A percentile compares a stretch with the other conserved stretches of the same genome.
These are phyloP conservation scores for Balaeniceps rex DNA, from an alignment of 2,113 vertebrate species.

Conservation along the genomic window DNA sequence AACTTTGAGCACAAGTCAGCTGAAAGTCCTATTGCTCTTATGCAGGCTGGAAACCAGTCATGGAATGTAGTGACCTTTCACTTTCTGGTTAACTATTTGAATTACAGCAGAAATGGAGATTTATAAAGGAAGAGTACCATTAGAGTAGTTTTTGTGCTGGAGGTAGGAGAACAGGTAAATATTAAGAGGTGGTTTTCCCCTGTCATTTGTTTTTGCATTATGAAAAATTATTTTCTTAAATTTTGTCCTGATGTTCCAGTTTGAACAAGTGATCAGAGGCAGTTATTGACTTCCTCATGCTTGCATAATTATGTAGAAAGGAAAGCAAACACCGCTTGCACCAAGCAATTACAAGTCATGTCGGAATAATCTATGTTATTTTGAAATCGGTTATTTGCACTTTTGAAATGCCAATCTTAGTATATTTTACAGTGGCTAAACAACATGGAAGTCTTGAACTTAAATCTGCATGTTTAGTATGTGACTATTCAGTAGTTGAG, in stretches of 20 bases:
- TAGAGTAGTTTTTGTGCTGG: neutral
- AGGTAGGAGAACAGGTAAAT: neutral
- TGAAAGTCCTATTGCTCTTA: neutral
- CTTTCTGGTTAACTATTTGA: conserved; percentile 26
- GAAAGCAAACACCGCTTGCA: conserved; percentile 34
- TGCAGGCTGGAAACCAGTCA: neutral
- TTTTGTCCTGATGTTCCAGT: neutral
- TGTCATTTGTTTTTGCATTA: neutral
- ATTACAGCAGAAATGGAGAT: neutral
- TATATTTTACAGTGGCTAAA: neutral
- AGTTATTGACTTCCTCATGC: conserved; percentile 46
- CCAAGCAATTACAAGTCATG: neutral
- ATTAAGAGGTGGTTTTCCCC: neutral
- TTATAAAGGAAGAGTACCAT: neutral
- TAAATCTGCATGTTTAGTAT: neutral
- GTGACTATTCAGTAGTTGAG: neutral
- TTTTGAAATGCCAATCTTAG: neutral
- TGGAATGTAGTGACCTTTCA: conserved; percentile 44
- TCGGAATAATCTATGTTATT: neutral
- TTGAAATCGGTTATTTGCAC: conserved; percentile 17
- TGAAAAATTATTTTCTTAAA: neutral
- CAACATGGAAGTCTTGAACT: neutral
- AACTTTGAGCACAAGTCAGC: neutral
- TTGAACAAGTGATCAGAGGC: conserved; percentile 21
- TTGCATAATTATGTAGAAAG: conserved; percentile 49